Percentiles rank a stretch among this genome's conserved stretches.
These are phyloP conservation scores for Branchellion lobata DNA, from an alignment of 2,888 invertebrate genomes.

Conservation along the genomic window DNA sequence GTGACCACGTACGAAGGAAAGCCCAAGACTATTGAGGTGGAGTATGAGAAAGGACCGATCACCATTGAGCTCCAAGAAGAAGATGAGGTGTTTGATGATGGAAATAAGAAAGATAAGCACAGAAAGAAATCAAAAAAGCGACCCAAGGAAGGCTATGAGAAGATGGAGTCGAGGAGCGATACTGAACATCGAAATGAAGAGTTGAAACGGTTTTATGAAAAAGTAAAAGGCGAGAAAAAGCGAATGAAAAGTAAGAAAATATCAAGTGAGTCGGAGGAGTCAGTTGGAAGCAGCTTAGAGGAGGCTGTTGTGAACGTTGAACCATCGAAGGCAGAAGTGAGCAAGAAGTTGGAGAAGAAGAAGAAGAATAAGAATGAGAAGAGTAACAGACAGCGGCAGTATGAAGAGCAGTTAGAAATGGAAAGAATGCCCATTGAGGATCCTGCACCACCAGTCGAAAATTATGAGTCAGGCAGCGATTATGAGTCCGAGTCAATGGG, in stretches of 20 bases:
- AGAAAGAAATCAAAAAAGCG: constrained; percentile 1
- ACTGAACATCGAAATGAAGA: neutral
- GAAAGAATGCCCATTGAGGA: constrained; percentile 46
- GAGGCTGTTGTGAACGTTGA: neutral
- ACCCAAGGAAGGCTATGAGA: neutral
- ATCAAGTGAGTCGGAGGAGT: neutral
- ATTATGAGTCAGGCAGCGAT: constrained; percentile 4
- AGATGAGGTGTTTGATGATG: neutral
- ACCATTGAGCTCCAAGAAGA: constrained; percentile 52
- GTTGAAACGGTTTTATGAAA: neutral
- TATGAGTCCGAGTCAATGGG: constrained; percentile 36
- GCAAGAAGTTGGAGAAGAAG: constrained; percentile 26
- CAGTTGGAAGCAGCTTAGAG: constrained; percentile 19
- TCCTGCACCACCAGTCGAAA: constrained; percentile 24
- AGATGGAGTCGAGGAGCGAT: neutral
- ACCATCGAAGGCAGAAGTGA: neutral
- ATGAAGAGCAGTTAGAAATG: constrained; percentile 42
- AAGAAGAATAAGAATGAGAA: constrained; percentile 37
- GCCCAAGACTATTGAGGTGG: constrained; percentile 52
- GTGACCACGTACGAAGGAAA: constrained; percentile 50
- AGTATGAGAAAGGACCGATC: constrained; percentile 52
- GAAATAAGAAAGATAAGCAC: neutral
- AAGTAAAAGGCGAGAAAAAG: constrained; percentile 18
- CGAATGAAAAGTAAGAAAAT: constrained; percentile 37
- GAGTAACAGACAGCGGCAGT: constrained; percentile 38